Percentiles rank a stretch among this genome's conserved stretches.
phyloP scores from a whole-genome alignment of 2,113 vertebrate genomes.

The Ammodytes dubius region DNA sequence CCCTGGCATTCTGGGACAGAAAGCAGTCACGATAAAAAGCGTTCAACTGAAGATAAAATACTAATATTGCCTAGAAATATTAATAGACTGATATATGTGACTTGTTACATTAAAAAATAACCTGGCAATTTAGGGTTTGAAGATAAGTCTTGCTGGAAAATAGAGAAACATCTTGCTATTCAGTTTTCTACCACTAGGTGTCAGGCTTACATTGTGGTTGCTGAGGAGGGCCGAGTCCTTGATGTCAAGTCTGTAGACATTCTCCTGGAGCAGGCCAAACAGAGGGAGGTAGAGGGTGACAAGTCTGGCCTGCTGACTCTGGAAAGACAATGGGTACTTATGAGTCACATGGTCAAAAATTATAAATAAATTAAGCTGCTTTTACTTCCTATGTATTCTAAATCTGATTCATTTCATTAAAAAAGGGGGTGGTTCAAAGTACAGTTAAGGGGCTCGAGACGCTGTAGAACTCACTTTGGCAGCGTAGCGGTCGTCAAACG shows the following conservation, averaged over 20 bases:
- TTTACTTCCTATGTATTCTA: background rate
- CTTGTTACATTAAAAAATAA: background rate
- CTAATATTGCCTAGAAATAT: background rate
- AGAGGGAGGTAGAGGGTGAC: slow-evolving; percentile 96
- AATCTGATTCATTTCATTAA: background rate
- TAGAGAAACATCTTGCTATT: slow-evolving; percentile 9
- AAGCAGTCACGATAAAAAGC: background rate
- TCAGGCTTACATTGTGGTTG: slow-evolving; percentile 86
- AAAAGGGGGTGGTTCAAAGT: background rate
- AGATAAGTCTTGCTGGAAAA: background rate
- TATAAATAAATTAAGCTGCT: background rate
- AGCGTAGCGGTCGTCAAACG: slow-evolving; percentile 93
- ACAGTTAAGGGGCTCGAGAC: background rate
- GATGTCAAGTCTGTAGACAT: slow-evolving; percentile 92
- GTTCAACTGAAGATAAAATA: background rate
- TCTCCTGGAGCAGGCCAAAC: slow-evolving; percentile 95
- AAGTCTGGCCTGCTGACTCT: slow-evolving; percentile 96
- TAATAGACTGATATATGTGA: background rate
- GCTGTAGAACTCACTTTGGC: slow-evolving; percentile 84
- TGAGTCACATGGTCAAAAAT: background rate
- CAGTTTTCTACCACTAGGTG: slow-evolving; percentile 44
- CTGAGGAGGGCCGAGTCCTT: slow-evolving; percentile 89
- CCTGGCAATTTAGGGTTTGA: background rate
- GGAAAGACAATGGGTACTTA: slow-evolving; percentile 55
- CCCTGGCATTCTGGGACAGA: slow-evolving; percentile 86